Percentiles rank a stretch among this genome's conserved stretches.
Conservation (phyloP, 1,140 invertebrate genomes). For the Brachionus plicatilis region DNA sequence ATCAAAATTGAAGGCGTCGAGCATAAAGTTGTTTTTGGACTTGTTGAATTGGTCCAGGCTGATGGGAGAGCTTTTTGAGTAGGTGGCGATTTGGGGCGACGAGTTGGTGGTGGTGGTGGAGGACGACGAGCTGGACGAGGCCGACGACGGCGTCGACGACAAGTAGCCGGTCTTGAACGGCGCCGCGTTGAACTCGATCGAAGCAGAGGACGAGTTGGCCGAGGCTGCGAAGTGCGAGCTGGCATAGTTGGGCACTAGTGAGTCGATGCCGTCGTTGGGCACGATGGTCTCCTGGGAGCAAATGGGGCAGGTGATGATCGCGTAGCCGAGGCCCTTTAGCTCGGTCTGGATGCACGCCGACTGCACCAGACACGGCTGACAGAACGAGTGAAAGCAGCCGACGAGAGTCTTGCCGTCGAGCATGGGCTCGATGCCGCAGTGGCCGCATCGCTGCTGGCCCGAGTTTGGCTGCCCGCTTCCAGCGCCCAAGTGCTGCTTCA, state of each 20-base stretch:
- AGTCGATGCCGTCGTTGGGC: not conserved
- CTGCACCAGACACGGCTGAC: not conserved
- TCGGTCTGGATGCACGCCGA: not conserved
- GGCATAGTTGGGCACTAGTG: not conserved
- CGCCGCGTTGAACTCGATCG: not conserved
- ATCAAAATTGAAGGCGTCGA: not conserved
- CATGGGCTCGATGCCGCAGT: not conserved
- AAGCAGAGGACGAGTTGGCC: not conserved
- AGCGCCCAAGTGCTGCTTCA: not conserved
- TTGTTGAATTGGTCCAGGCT: not conserved
- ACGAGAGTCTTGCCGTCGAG: slow-evolving; percentile 3
- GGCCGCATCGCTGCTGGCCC: not conserved
- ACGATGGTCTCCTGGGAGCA: not conserved
- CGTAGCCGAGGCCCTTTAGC: not conserved
- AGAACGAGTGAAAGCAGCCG: slow-evolving; percentile 9
- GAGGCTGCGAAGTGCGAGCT: not conserved
- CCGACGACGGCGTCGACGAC: not conserved
- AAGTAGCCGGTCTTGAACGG: not conserved
- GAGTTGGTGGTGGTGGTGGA: slow-evolving; percentile 5
- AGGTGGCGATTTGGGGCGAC: not conserved
- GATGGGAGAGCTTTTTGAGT: not conserved
- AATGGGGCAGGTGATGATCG: not conserved
- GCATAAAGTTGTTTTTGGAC: not conserved
- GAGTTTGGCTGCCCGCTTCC: not conserved
- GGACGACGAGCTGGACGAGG: not conserved